A percentile compares a stretch with the other conserved stretches of the same genome.
These are phyloP conservation scores for Danaus melanippus DNA, from an alignment of 1,140 invertebrate genomes.

Conservation along the genomic window DNA sequence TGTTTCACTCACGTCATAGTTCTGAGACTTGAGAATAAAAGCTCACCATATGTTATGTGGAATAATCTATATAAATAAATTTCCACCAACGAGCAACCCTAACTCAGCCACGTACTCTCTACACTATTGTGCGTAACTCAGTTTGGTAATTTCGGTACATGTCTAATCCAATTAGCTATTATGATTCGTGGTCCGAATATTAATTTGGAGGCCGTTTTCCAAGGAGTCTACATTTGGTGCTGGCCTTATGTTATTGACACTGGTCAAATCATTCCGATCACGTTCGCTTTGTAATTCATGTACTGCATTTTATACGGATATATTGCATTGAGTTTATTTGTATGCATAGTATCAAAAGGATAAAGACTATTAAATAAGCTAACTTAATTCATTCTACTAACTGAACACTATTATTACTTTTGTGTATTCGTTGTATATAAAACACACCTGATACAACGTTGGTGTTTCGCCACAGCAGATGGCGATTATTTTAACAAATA, in stretches of 20 bases:
- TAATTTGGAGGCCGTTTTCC: slow-evolving; percentile 54
- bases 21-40: too few relatives aligned
- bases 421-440: too few relatives aligned
- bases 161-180: slow-evolving; percentile 71
- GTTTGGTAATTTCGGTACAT: slow-evolving; percentile 69
- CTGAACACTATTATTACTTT: not conserved
- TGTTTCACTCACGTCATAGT: too few relatives aligned
- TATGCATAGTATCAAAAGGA: not conserved
- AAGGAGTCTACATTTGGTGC: slow-evolving; percentile 31
- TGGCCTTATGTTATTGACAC: slow-evolving; percentile 49
- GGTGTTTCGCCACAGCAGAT: too few relatives aligned
- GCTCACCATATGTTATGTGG: too few relatives aligned
- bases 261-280: slow-evolving; percentile 31
- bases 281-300: slow-evolving; percentile 20
- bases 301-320: too few relatives aligned
- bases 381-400: not conserved
- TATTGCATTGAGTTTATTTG: not conserved
- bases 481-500: slow-evolving; percentile 9
- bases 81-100: slow-evolving; percentile 6
- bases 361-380: not conserved
- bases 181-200: slow-evolving; percentile 68
- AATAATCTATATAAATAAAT: slow-evolving; percentile 2
- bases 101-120: slow-evolving; percentile 46
- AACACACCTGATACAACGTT: too few relatives aligned
- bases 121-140: slow-evolving; percentile 53